Evolutionary conservation across 2,113 vertebrate species (phyloP).

Genomic region (Triplophysa tibetana): DNA sequence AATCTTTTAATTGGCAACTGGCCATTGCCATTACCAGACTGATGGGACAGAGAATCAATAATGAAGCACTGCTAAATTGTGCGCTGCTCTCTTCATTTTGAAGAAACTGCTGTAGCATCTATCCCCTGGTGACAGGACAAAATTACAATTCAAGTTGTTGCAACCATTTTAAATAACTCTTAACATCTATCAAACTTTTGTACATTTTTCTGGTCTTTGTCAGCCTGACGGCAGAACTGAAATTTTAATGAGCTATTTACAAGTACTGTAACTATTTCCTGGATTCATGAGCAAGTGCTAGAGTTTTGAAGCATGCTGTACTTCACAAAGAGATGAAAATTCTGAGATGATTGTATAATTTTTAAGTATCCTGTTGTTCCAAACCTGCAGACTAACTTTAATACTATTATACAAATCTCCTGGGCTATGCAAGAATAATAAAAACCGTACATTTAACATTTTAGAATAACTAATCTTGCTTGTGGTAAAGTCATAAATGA

Average conservation of each 20-base stretch:
- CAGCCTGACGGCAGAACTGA: constrained; percentile 7
- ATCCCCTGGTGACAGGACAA: constrained; percentile 2
- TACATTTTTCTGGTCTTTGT: constrained; percentile 41
- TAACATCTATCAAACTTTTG: constrained; percentile 12
- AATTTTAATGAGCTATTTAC: constrained; percentile 26
- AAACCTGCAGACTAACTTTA: too few relatives aligned
- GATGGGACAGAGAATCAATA: constrained; percentile 63
- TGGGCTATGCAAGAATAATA: too few relatives aligned
- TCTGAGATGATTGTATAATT: too few relatives aligned
- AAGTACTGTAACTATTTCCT: constrained; percentile 44
- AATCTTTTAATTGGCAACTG: constrained; percentile 66
- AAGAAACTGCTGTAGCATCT: background rate
- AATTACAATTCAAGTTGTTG: constrained; percentile 51
- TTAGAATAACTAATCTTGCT: too few relatives aligned
- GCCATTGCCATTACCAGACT: constrained; percentile 59
- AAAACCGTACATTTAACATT: too few relatives aligned
- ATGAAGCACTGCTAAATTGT: constrained; percentile 57
- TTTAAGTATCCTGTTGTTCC: too few relatives aligned
- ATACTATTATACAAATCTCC: too few relatives aligned
- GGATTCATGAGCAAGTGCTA: too few relatives aligned
- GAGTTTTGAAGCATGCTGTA: too few relatives aligned
- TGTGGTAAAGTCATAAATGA: too few relatives aligned
- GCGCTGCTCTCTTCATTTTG: constrained; percentile 46
- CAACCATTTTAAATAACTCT: constrained; percentile 60
- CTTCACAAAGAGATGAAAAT: too few relatives aligned